Evolutionary conservation across 2,797 vertebrate species (phyloP), one percentile per base, ranked within the genome.

Genomic region (Rhinophrynus dorsalis): DNA sequence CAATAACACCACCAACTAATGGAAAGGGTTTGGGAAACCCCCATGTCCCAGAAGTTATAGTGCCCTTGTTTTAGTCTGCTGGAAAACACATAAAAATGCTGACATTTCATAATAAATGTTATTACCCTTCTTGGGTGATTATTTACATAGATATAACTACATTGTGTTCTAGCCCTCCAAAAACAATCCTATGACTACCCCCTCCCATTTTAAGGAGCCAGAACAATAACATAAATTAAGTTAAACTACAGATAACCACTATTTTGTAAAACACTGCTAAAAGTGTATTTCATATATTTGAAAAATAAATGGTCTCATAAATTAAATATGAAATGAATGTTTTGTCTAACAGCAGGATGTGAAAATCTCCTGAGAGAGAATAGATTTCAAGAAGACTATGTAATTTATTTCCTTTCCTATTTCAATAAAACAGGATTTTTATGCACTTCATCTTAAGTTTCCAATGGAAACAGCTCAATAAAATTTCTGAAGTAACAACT

Each of bases 321-420:
- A 56, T 64, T 63, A 50, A 30, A 44, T 52, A 23, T 63, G 23
- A 56, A 48, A 37, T 55, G 7, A n/a, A 38, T 63, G 51, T 38
- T 56, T 24, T 15, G 40, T 29, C 30, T 40, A 20, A 56, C 40
- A 48, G 52, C 68, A 57, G 51, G 50, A 63, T 38, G 40, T 56
- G 29, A 48, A 56, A 47, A 15, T 40, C 29, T 63, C 59, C 9
- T 12, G 45, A 15, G 45, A 63, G 38, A 23, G 20, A 30, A 32
- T 29, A 47, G 29, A 37, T 29, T 59, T 48, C 58, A 47, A 56
- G 11, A 47, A 47, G 7, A 63, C 51, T 27, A 35, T 12, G 9
- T 15, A 47, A 20, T 47, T 56, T 27, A 63, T 70, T 70, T 55
- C 47, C 50, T 24, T 12, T 54, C 40, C 47, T 30, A 26, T 38